phyloP scores from a whole-genome alignment of 2,888 invertebrate genomes.

The Eurois occulta region DNA sequence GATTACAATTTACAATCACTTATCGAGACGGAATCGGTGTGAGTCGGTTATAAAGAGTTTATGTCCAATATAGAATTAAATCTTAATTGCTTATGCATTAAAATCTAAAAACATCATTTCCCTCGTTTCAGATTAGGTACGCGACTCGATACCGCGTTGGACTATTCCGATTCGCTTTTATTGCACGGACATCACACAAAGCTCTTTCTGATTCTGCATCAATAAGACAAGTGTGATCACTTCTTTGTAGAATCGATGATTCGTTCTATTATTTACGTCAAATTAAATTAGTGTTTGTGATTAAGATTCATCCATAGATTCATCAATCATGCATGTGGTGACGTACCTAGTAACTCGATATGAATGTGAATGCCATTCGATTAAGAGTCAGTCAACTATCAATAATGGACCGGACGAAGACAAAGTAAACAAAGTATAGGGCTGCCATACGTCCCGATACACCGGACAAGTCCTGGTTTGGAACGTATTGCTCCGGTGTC shows the following conservation, averaged over 20 bases:
- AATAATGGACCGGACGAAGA: neutral
- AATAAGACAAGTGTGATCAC: neutral
- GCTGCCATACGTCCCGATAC: neutral
- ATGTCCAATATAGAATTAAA: neutral
- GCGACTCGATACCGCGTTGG: neutral
- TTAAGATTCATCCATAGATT: no score
- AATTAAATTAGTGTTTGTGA: neutral
- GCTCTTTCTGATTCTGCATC: neutral
- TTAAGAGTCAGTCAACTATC: constrained; percentile 31
- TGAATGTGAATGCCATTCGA: constrained; percentile 22
- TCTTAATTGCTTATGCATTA: neutral
- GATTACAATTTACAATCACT: neutral
- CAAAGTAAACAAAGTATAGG: constrained; percentile 29
- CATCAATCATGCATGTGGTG: constrained; percentile 1
- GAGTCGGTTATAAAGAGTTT: neutral
- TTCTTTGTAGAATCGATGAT: neutral
- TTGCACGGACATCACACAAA: neutral
- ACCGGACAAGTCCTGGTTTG: neutral
- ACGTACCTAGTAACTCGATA: constrained; percentile 6
- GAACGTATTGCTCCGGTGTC: neutral
- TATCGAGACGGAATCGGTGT: neutral
- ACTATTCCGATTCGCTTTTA: neutral
- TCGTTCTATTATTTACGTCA: neutral
- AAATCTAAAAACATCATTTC: neutral
- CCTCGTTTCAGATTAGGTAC: neutral